Evolutionary conservation across 37 sponge, comb jelly and placozoan genomes (phyloP), one percentile per base, ranked within the genome.

Genomic region (Beroe ovata): DNA sequence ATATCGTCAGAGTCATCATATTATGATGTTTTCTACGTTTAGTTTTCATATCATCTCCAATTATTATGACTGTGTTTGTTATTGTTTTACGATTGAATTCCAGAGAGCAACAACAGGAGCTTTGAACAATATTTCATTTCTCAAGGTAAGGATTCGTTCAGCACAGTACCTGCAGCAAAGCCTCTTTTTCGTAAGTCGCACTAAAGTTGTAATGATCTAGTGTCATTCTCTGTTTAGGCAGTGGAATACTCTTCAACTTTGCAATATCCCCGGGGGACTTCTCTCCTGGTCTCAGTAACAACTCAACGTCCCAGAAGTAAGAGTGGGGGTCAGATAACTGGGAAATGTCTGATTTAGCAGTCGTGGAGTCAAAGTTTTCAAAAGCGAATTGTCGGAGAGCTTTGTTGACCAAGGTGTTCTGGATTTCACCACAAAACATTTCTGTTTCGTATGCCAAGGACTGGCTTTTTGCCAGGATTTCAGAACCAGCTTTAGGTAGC

Each of bases 401-500:
- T n/a, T 77, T 77, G 84, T 42, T 77, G 21, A 77, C 84, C 28
- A 40, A 6, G 6, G 38, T 42, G 16, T 40, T 30, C 8, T 35
- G 8, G 0, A 35, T n/a, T 40, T 77, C 38, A 4, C 84, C 84
- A 26, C 84, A 77, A 54, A 77, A 77, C 20, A 8, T 42, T 40
- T 77, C 84, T n/a, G 54, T 39, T 77, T 77, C 84, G 84, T 77
- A 77, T 23, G 84, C 41, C n/a, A 77, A 4, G 47, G 84, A 77
- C 47, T 77, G 84, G 38, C 26, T 77, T 26, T 77, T 77, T 6
- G 84, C 38, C 19, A 77, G 84, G 6, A 77, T 36, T 16, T 77
- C 84, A 39, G 84, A 11, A 28, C 47, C 20, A 25, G 84, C 38
- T 77, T 77, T 11, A 22, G 84, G 84, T 3, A 77, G 84, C 38